These are phyloP conservation scores for Epizoanthus scotinus DNA, from an alignment of 92 coral and sea anemone genomes.

Conservation along the genomic window DNA sequence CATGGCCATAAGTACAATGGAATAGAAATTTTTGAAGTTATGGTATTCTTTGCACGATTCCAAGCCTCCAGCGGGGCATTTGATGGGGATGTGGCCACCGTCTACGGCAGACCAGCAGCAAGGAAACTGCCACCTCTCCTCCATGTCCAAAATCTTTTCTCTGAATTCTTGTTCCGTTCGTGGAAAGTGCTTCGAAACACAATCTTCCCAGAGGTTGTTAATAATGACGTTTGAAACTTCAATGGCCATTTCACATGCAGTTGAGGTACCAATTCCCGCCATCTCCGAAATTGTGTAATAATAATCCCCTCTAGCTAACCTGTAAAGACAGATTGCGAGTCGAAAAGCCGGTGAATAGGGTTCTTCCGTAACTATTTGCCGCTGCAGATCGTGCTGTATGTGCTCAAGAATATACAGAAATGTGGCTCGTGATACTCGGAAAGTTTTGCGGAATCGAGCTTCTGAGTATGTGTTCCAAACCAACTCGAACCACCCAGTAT, in stretches of 20 bases:
- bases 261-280: slow-evolving; percentile 40
- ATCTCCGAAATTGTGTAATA: slow-evolving; percentile 44
- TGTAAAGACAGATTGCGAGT: slow-evolving; percentile 14
- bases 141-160: slow-evolving; percentile 8
- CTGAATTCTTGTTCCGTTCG: slow-evolving; percentile 7
- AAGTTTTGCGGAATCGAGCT: slow-evolving; percentile 11
- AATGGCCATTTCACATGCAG: slow-evolving; percentile 21
- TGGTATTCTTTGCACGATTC: slow-evolving; percentile 57
- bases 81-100: slow-evolving; percentile 43
- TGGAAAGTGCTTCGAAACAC: background rate
- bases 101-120: background rate
- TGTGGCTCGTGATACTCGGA: slow-evolving; percentile 34
- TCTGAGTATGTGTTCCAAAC: slow-evolving; percentile 28
- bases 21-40: slow-evolving; percentile 57
- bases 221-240: background rate
- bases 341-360: background rate
- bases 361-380: slow-evolving; percentile 14
- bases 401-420: slow-evolving; percentile 17
- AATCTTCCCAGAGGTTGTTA: background rate
- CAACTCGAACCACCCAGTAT: slow-evolving; percentile 7
- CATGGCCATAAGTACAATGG: slow-evolving; percentile 58
- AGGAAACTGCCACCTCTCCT: slow-evolving; percentile 8
- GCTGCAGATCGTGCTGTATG: slow-evolving; percentile 4
- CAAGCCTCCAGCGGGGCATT: slow-evolving; percentile 49
- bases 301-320: slow-evolving; percentile 46